A percentile compares a stretch with the other conserved stretches of the same genome.
phyloP scores from a whole-genome alignment of 2,797 vertebrate species.

The Coccyzus lansbergi region DNA sequence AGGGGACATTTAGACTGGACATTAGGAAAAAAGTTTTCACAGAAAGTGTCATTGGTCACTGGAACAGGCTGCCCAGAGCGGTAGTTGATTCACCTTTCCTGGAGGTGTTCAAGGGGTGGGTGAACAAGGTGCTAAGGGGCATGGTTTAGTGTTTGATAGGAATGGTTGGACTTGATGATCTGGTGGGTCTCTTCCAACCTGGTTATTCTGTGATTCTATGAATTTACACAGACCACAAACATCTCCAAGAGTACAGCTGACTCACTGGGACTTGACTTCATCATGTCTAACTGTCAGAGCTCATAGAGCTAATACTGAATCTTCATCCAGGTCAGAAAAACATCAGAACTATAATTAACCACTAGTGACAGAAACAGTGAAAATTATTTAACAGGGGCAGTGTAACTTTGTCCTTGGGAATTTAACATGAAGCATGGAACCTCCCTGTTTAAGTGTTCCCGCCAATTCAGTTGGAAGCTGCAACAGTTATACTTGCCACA shows the following conservation, averaged over 20 bases:
- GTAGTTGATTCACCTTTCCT: too few relatives aligned
- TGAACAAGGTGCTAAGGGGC: too few relatives aligned
- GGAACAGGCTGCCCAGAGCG: too few relatives aligned
- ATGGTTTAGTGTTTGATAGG: too few relatives aligned
- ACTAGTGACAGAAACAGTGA: neutral
- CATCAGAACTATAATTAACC: neutral
- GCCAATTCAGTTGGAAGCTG: neutral
- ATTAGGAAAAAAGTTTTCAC: too few relatives aligned
- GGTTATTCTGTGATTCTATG: too few relatives aligned
- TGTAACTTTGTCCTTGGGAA: neutral
- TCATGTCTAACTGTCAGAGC: neutral
- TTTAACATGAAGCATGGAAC: neutral
- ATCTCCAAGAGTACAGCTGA: rapidly evolving
- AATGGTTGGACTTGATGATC: too few relatives aligned
- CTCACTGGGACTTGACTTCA: neutral
- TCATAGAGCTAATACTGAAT: neutral
- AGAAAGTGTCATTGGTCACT: too few relatives aligned
- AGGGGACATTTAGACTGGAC: too few relatives aligned
- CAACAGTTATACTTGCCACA: neutral
- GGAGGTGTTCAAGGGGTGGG: too few relatives aligned
- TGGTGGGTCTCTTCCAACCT: too few relatives aligned
- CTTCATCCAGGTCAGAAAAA: neutral
- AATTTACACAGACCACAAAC: neutral
- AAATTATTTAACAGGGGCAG: neutral
- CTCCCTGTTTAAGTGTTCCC: neutral